Conservation (phyloP, 1,140 invertebrate genomes). For the fruit fly (Drosophila melanogaster) region Release_6_plus_ISO1_MT NC_004354.4:7420501-7421000, state of each 20-base stretch:
- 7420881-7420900: conserved; percentile 87
- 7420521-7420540: conserved; percentile 89
- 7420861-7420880: conserved; percentile 89
- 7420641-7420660: conserved; percentile 89
- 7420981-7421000: conserved; percentile 93
- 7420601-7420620: conserved; percentile 93
- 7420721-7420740: conserved; percentile 94
- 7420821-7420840: conserved; percentile 87
- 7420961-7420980: conserved; percentile 90
- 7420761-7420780: conserved; percentile 95
- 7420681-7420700: conserved; percentile 93
- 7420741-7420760: conserved; percentile 94
- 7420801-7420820: conserved; percentile 90
- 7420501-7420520: conserved; percentile 90
- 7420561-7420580: conserved; percentile 87
- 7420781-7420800: conserved; percentile 95
- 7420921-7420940: conserved; percentile 87
- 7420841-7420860: conserved; percentile 88
- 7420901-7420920: conserved; percentile 88
- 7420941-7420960: conserved; percentile 88
- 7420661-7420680: conserved; percentile 90
- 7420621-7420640: conserved; percentile 94
- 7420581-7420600: conserved; percentile 91
- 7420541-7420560: conserved; percentile 90
- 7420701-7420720: conserved; percentile 90